A percentile compares a stretch with the other conserved stretches of the same genome.
Conservation (phyloP, 2,113 vertebrate species). For the Lota lota region DNA sequence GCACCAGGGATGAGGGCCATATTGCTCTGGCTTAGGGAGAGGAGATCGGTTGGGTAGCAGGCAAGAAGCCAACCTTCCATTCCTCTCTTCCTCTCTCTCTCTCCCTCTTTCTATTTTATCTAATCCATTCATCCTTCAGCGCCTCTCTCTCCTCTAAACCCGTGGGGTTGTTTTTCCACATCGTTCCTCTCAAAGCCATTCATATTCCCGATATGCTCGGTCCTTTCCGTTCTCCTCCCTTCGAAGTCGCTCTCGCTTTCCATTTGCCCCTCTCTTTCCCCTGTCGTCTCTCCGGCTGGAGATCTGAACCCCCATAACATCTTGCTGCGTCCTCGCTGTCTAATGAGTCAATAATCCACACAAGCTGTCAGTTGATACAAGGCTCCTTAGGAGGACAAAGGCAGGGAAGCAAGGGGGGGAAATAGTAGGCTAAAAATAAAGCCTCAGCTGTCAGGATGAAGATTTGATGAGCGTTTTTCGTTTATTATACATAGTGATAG, state of each 20-base stretch:
- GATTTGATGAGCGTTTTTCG: constrained; percentile 33
- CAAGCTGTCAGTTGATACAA: constrained; percentile 82
- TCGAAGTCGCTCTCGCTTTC: background rate
- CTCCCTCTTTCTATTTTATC: background rate
- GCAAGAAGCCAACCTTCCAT: constrained; percentile 56
- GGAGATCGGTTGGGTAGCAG: constrained; percentile 68
- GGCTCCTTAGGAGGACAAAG: constrained; percentile 71
- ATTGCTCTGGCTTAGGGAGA: constrained; percentile 70
- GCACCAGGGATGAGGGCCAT: constrained; percentile 65
- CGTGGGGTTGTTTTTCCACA: too few relatives aligned
- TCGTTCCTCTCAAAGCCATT: too few relatives aligned
- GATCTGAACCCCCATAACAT: constrained; percentile 67
- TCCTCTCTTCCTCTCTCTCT: constrained; percentile 1
- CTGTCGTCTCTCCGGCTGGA: constrained; percentile 50
- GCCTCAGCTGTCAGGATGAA: constrained; percentile 61
- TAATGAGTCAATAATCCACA: constrained; percentile 80
- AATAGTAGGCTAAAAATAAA: constrained; percentile 73
- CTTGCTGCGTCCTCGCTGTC: constrained; percentile 75
- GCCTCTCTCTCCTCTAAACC: background rate
- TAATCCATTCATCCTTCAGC: background rate
- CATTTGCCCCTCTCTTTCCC: constrained; percentile 10
- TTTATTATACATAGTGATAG: constrained; percentile 34
- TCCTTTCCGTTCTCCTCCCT: constrained; percentile 5
- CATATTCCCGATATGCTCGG: too few relatives aligned
- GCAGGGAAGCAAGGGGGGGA: constrained; percentile 49